Evolutionary conservation across 2,797 vertebrate species (phyloP).

Genomic region (Pipistrellus nathusii): DNA sequence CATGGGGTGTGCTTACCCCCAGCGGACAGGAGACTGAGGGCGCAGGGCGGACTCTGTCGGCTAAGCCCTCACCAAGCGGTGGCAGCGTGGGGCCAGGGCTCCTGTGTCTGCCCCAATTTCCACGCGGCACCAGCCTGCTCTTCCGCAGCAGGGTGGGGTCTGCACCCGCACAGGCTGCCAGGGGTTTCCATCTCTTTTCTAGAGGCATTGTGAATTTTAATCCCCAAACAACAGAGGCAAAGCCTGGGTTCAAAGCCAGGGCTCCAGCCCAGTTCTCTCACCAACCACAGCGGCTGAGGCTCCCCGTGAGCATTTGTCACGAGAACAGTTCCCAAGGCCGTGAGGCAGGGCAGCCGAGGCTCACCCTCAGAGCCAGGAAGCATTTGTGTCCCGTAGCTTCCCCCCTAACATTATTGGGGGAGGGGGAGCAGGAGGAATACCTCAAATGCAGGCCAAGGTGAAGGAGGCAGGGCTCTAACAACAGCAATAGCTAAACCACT

Average conservation of each 20-base stretch:
- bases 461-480: background rate
- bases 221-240: background rate
- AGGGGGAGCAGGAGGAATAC: accelerated
- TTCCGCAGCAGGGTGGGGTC: background rate
- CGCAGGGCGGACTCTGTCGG: background rate
- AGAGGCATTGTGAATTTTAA: background rate
- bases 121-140: background rate
- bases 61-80: too few species aligned
- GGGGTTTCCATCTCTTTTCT: background rate
- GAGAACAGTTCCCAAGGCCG: background rate
- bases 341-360: background rate
- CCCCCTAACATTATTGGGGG: background rate
- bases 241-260: background rate
- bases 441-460: background rate
- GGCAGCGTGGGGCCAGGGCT: background rate
- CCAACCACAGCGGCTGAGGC: background rate
- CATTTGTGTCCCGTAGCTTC: background rate
- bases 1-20: background rate
- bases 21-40: background rate
- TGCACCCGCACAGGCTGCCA: accelerated
- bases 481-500: too few species aligned
- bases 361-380: background rate
- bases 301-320: background rate
- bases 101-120: background rate
- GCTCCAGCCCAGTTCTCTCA: background rate